Conservation (phyloP, 2,113 vertebrate genomes). For the Galeopterus variegatus region DNA sequence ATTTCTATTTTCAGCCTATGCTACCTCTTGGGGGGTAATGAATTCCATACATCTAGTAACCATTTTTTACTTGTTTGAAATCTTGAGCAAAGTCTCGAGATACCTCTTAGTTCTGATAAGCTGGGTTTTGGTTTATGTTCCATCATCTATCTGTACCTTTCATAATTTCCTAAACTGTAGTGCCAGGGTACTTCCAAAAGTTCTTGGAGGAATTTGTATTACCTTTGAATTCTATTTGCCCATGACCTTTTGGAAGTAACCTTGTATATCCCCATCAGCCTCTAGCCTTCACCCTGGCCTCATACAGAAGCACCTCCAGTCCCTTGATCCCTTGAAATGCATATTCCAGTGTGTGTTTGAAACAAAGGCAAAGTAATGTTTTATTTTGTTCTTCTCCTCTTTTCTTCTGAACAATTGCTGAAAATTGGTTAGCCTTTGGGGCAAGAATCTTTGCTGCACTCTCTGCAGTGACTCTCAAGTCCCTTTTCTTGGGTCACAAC, state of each 20-base stretch:
- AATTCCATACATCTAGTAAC: slow-evolving; percentile 37
- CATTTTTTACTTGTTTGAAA: slow-evolving; percentile 5
- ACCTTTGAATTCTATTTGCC: too few relatives aligned
- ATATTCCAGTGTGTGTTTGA: neutral
- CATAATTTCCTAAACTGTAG: neutral
- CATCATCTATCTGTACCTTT: neutral
- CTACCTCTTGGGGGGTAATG: slow-evolving; percentile 34
- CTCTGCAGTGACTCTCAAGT: neutral
- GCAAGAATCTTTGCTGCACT: neutral
- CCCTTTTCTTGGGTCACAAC: neutral
- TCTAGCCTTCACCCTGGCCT: neutral
- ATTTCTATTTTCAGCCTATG: slow-evolving; percentile 62
- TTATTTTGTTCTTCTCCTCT: neutral
- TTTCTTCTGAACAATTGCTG: neutral
- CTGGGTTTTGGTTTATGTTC: neutral
- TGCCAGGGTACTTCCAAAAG: too few relatives aligned
- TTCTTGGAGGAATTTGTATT: too few relatives aligned
- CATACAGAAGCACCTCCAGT: neutral
- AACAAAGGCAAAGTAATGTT: neutral
- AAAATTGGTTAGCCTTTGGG: neutral
- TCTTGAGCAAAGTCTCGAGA: slow-evolving; percentile 6
- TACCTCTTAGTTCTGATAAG: slow-evolving; percentile 22
- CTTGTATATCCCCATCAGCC: neutral
- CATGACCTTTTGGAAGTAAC: too few relatives aligned
- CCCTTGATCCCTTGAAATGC: neutral